Base-by-base conservation (phyloP, 2,797 vertebrate genomes). In the Gobionotothen gibberifrons region DNA sequence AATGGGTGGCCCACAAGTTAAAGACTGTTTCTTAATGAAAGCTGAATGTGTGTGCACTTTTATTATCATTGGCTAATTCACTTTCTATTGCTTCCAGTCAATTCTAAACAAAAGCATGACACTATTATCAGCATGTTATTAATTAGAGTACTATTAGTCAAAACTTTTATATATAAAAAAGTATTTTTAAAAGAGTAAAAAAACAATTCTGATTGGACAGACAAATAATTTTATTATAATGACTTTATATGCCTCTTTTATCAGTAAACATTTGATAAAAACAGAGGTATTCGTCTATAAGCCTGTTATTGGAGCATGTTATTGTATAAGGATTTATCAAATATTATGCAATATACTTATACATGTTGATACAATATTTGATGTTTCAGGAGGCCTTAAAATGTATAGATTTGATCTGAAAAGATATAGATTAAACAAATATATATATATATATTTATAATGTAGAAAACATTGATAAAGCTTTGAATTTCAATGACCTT, bases 41-140 rank as follows among this genome's bases (percentile, higher is more conserved):
- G 26, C 44, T 46, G 17, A 57, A 5, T 40, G 16, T 57, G 51
- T 75, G 57, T 62, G 36, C 29, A 70, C 17, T 77, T 69, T 19
- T 16, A 60, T 55, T 56, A 47, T 68, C 21, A 49, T n/a, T 56
- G 13, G 47, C 17, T 21, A 36, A 56, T 52, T 49, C 3, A 11
- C 44, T 42, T 1, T 10, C 32, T 40, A 56, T 52, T 76, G 11
- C 44, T 48, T 52, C 48, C 12, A 68, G 5, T 29, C 3, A 2
- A 22, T 52, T 71, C n/a, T 19, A 16, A 51, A 67, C 21, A 73
- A 66, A 55, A 47, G 14, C 48, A 7, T 3, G 17, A 21, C 4
- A 63, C 52, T 56, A 52, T 32, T n/a, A 32, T 17, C 1, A 39
- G 1, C 44, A 9, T 39, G 2, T 29, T n/a, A 64, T 66, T 57